These are phyloP conservation scores for Lateolabrax maculatus DNA, from an alignment of 2,797 vertebrate species.

Conservation along the genomic window DNA sequence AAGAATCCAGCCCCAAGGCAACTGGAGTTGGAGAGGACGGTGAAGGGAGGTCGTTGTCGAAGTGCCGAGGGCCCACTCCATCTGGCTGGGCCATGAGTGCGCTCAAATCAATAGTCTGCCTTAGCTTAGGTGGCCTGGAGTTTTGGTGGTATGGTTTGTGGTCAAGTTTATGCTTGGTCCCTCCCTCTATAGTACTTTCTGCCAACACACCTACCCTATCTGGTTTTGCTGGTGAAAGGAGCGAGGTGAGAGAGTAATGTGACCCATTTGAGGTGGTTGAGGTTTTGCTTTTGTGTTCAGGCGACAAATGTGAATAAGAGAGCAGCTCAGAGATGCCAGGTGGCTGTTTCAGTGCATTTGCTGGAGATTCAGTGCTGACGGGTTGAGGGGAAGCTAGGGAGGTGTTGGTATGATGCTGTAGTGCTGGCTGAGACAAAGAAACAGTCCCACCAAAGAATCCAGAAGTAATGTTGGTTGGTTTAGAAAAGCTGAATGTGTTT, in stretches of 20 bases:
- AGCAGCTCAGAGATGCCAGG: constrained; percentile 79
- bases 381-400: constrained; percentile 23
- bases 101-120: constrained; percentile 88
- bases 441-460: constrained; percentile 62
- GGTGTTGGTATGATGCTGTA: constrained; percentile 67
- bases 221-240: constrained; percentile 73
- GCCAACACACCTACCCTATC: constrained; percentile 46
- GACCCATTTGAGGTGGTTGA: constrained; percentile 75
- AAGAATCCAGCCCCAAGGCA: constrained; percentile 48
- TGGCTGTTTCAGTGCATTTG: constrained; percentile 54
- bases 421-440: constrained; percentile 84
- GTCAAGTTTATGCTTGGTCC: constrained; percentile 30
- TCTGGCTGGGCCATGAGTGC: constrained; percentile 82
- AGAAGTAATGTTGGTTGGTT: constrained; percentile 25
- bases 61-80: not conserved
- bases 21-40: constrained; percentile 62
- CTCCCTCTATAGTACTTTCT: constrained; percentile 31
- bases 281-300: constrained; percentile 80
- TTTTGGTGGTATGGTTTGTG: constrained; percentile 73
- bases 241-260: constrained; percentile 62
- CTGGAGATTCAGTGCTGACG: constrained; percentile 41
- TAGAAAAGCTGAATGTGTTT: constrained; percentile 5
- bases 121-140: constrained; percentile 36
- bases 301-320: constrained; percentile 86
- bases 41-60: constrained; percentile 54